Percentiles rank a stretch among this genome's conserved stretches.
Evolutionary conservation across 2,888 invertebrate genomes (phyloP).

Genomic region (Agrochola circellaris): DNA sequence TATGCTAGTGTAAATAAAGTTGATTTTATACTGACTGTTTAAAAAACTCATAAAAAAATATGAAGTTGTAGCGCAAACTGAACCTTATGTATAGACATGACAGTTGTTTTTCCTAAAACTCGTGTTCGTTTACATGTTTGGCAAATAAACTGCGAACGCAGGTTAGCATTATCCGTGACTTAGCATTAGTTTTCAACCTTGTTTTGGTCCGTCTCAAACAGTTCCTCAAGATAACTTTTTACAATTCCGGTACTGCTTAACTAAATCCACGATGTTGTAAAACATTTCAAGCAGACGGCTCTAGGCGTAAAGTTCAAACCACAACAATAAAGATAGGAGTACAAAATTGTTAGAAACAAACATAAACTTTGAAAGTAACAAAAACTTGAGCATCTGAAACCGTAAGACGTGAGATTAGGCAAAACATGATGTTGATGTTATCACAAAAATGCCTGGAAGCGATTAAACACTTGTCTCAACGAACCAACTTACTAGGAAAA

Average conservation of each 20-base stretch:
- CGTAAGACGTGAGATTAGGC: conserved; percentile 59
- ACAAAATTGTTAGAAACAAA: background rate
- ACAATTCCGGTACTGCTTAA: background rate
- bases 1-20: no score
- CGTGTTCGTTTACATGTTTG: no score
- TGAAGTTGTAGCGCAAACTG: no score
- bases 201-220: background rate
- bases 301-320: background rate
- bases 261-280: background rate
- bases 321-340: conserved; percentile 2
- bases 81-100: no score
- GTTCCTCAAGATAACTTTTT: conserved; percentile 14
- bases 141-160: no score
- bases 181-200: background rate
- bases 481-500: conserved; percentile 56
- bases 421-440: conserved; percentile 59
- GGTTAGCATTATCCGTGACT: background rate
- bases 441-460: conserved; percentile 61
- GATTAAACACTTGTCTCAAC: conserved; percentile 54
- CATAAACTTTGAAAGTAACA: conserved; percentile 22
- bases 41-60: no score
- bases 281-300: conserved; percentile 10
- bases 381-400: conserved; percentile 28
- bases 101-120: no score
- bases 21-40: no score